These are phyloP conservation scores for Eremophila alpestris DNA, from an alignment of 2,797 vertebrate species.

Conservation along the genomic window DNA sequence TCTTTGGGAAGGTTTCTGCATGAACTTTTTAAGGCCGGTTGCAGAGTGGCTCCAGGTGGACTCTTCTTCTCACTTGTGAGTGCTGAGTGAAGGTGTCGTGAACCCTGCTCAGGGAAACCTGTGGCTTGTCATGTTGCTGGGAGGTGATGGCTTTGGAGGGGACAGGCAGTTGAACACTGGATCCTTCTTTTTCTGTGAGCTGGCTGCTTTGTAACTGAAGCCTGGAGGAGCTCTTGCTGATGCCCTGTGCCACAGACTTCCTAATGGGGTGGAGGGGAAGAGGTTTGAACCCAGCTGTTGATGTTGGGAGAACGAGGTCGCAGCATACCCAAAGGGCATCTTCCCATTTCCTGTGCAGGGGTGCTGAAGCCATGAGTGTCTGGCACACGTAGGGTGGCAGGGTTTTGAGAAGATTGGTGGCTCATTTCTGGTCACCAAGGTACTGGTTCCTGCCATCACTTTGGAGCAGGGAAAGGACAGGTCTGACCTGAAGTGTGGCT, in stretches of 20 bases:
- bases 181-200: not conserved
- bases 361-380: not conserved
- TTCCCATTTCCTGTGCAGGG: not conserved
- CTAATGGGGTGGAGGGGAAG: not conserved
- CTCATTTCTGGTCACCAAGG: not conserved
- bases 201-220: not conserved
- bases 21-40: slow-evolving; percentile 57
- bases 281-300: not conserved
- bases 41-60: slow-evolving; percentile 5
- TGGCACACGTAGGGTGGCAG: accelerated
- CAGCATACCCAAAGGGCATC: not conserved
- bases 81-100: accelerated
- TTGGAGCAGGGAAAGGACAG: not conserved
- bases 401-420: not conserved
- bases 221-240: not conserved
- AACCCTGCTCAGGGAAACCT: not conserved
- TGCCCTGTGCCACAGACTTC: not conserved
- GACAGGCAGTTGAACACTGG: accelerated
- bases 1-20: slow-evolving; percentile 64
- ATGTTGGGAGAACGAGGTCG: not conserved
- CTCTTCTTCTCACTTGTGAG: not conserved
- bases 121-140: not conserved
- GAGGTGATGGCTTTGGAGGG: not conserved
- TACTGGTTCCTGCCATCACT: not conserved
- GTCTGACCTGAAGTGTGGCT: not conserved